Conservation (phyloP, 2,888 invertebrate genomes). For the Rhamphomyia laevipes region DNA sequence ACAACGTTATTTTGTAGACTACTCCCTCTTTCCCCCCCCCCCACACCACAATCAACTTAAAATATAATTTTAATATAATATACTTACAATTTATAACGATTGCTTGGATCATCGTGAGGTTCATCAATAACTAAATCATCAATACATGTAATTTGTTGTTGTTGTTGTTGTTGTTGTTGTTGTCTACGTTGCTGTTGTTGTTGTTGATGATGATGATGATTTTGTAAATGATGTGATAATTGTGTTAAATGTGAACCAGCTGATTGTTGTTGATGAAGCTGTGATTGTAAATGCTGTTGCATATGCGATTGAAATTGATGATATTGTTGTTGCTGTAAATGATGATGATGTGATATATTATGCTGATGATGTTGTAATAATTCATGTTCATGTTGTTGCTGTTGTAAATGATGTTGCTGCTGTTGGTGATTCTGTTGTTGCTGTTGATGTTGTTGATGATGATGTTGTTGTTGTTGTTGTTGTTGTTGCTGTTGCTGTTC, state of each 20-base stretch:
- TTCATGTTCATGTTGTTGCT: constrained; percentile 7
- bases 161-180: constrained; percentile 21
- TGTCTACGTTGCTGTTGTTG: constrained; percentile 9
- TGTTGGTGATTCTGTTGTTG: constrained; percentile 12
- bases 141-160: constrained; percentile 21
- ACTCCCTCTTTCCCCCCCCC: neutral
- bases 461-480: constrained; percentile 11
- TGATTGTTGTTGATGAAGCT: constrained; percentile 18
- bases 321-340: constrained; percentile 12
- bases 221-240: constrained; percentile 18
- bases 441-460: constrained; percentile 13
- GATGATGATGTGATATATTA: constrained; percentile 7
- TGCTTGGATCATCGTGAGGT: constrained; percentile 27
- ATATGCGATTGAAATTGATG: constrained; percentile 11
- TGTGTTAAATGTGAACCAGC: constrained; percentile 6
- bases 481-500: constrained; percentile 4
- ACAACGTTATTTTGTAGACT: neutral
- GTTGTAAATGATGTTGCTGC: constrained; percentile 5
- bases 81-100: constrained; percentile 34
- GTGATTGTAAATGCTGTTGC: constrained; percentile 17
- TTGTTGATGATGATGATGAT: constrained; percentile 12
- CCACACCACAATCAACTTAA: neutral
- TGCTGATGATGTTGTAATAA: constrained; percentile 5
- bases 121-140: constrained; percentile 33
- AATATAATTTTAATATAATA: neutral